Evolutionary conservation across 2,113 vertebrate species (phyloP).

Genomic region (Rhipidura dahli): DNA sequence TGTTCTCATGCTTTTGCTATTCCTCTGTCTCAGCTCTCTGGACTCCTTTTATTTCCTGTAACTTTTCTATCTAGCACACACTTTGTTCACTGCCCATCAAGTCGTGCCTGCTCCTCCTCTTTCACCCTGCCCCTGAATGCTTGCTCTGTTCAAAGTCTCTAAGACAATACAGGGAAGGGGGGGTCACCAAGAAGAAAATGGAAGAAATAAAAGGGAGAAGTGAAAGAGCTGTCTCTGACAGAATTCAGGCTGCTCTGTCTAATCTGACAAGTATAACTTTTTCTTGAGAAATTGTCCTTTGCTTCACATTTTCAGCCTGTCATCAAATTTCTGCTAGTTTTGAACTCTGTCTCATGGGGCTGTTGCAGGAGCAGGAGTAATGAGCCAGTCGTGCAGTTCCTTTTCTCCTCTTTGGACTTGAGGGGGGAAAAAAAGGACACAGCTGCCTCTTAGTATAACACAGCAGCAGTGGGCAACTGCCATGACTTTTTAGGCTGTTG

Average conservation of each 20-base stretch:
- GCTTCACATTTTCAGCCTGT: not conserved
- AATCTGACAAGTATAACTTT: not conserved
- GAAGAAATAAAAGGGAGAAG: not conserved
- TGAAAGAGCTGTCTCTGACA: not conserved
- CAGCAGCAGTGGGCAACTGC: not conserved
- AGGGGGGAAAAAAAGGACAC: accelerated
- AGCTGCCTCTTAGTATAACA: not conserved
- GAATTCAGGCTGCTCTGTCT: not conserved
- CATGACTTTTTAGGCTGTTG: not conserved
- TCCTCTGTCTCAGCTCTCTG: not conserved
- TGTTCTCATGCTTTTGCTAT: slow-evolving; percentile 29
- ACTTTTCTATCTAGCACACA: not conserved
- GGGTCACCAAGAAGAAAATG: not conserved
- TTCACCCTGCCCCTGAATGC: not conserved
- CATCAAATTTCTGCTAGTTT: not conserved
- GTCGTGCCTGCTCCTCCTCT: not conserved
- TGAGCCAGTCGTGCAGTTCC: not conserved
- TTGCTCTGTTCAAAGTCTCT: not conserved
- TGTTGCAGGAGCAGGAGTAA: not conserved
- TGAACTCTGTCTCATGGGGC: not conserved
- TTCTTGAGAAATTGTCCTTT: not conserved
- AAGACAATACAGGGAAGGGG: not conserved
- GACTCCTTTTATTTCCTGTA: slow-evolving; percentile 17
- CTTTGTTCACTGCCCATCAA: slow-evolving; percentile 5
- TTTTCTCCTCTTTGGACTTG: not conserved